A percentile compares a stretch with the other conserved stretches of the same genome.
Conservation (phyloP, 2,888 invertebrate species). For the Rhagium mordax region DNA sequence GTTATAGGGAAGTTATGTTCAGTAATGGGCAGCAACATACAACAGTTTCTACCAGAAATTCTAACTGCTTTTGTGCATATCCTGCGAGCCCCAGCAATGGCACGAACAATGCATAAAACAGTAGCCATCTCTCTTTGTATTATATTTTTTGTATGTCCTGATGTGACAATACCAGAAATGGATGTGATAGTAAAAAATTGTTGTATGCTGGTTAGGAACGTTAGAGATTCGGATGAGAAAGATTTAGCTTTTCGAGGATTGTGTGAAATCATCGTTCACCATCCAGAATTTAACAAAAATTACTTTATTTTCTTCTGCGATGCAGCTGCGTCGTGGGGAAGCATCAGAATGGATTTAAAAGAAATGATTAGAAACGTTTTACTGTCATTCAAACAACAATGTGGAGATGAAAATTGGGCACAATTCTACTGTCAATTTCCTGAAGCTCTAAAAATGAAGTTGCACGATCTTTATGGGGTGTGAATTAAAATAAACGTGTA, state of each 20-base stretch:
- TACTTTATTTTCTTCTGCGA: conserved; percentile 99
- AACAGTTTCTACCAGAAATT: conserved; percentile 91
- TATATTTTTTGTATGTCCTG: conserved; percentile 99
- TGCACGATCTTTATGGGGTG: conserved; percentile 83
- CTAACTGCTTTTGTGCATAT: conserved; percentile 92
- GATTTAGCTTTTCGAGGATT: conserved; percentile 99
- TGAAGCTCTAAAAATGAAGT: conserved; percentile 89
- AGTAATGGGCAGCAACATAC: conserved; percentile 93
- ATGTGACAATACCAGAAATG: conserved; percentile 89
- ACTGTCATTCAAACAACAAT: conserved; percentile 95
- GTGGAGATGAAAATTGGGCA: conserved; percentile 97
- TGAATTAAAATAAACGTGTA: conserved; percentile 55
- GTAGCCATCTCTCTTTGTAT: conserved; percentile 99
- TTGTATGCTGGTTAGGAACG: conserved; percentile 96
- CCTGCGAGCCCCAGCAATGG: conserved; percentile 94
- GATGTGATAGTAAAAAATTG: conserved; percentile 99
- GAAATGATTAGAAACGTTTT: conserved; percentile 95
- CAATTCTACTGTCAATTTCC: conserved; percentile 97
- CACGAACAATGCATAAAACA: conserved; percentile 98
- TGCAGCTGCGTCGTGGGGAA: conserved; percentile 96
- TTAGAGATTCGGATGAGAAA: conserved; percentile 99
- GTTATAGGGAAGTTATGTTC: conserved; percentile 98
- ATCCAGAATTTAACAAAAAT: conserved; percentile 94
- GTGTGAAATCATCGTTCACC: conserved; percentile 97
- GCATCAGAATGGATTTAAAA: conserved; percentile 91